Conservation (phyloP, 2,888 invertebrate species). For the Morpho deidamia region DNA sequence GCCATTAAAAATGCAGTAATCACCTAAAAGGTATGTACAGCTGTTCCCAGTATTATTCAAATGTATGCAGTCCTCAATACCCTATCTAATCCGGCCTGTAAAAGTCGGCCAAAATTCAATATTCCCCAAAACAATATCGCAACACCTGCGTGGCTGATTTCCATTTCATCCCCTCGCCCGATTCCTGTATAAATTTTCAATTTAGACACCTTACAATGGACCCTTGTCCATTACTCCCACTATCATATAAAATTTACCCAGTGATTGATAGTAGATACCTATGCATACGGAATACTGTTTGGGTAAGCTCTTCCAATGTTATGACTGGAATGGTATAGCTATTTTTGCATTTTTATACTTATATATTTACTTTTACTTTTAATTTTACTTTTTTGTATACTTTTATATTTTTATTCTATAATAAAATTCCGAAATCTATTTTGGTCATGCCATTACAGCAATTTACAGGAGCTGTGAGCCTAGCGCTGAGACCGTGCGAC, state of each 20-base stretch:
- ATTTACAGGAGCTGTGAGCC: too few species aligned
- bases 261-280: slow-evolving; percentile 11
- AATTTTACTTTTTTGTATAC: too few species aligned
- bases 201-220: slow-evolving; percentile 42
- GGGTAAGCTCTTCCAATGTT: background rate
- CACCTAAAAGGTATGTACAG: slow-evolving; percentile 15
- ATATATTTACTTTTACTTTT: too few species aligned
- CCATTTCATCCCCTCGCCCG: slow-evolving; percentile 36
- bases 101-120: slow-evolving; percentile 59
- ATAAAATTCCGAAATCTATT: too few species aligned
- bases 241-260: slow-evolving; percentile 18
- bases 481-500: too few species aligned
- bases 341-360: too few species aligned
- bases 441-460: too few species aligned
- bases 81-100: slow-evolving; percentile 54
- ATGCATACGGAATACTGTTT: background rate
- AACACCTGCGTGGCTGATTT: slow-evolving; percentile 51
- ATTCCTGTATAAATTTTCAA: slow-evolving; percentile 54
- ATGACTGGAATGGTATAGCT: background rate
- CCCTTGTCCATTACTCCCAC: slow-evolving; percentile 20
- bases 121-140: slow-evolving; percentile 56
- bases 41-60: slow-evolving; percentile 27
- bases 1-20: slow-evolving; percentile 11
- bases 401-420: too few species aligned
- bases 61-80: slow-evolving; percentile 28